Evolutionary conservation across 1,140 invertebrate species (phyloP).

Genomic region (Polyergus mexicanus): DNA sequence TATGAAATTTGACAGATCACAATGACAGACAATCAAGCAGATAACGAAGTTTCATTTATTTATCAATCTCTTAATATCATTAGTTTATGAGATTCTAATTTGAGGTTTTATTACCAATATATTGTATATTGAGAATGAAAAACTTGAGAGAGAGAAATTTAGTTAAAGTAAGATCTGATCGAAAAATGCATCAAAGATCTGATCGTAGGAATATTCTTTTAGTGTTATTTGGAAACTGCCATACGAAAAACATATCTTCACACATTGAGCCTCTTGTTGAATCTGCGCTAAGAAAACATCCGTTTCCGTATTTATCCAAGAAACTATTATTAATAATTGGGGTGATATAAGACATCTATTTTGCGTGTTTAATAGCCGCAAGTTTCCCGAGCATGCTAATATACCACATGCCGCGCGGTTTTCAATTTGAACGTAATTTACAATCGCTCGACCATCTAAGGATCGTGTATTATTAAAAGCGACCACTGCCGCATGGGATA

Average conservation of each 20-base stretch:
- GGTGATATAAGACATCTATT: background rate
- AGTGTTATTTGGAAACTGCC: background rate
- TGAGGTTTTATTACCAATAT: background rate
- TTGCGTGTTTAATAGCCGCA: background rate
- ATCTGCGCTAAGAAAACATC: background rate
- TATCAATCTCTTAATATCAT: background rate
- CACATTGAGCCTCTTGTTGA: background rate
- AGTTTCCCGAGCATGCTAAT: background rate
- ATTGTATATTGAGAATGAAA: background rate
- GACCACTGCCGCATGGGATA: background rate
- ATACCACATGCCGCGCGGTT: background rate
- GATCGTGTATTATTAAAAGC: constrained; percentile 47
- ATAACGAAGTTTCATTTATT: background rate
- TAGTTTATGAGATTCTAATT: background rate
- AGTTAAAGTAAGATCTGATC: background rate
- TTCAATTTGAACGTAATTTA: constrained; percentile 38
- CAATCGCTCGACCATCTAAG: background rate
- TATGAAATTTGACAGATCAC: background rate
- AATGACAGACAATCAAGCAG: background rate
- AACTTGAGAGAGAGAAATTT: background rate
- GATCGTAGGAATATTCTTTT: background rate
- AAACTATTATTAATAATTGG: background rate
- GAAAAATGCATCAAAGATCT: background rate
- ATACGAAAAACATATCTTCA: background rate
- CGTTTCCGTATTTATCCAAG: background rate